These are phyloP conservation scores for Campylomormyrus numenius DNA, from an alignment of 2,113 vertebrate species.

Conservation along the genomic window DNA sequence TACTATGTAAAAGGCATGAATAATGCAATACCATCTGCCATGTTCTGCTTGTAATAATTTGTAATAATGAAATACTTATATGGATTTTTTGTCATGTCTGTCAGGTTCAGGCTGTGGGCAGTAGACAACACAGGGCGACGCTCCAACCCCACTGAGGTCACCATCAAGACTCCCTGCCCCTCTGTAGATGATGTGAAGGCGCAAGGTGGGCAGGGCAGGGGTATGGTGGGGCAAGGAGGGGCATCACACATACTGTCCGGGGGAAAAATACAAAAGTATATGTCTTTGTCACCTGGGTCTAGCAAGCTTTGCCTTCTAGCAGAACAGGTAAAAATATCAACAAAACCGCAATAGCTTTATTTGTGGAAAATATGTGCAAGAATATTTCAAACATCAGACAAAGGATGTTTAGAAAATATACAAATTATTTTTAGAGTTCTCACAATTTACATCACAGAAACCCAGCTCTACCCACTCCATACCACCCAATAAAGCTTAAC, in stretches of 20 bases:
- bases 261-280: neutral
- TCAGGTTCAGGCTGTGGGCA: constrained; percentile 92
- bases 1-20: neutral
- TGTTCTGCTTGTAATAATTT: neutral
- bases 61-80: neutral
- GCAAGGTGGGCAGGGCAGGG: constrained; percentile 69
- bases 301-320: neutral
- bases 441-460: neutral
- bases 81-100: neutral
- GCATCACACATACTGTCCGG: neutral
- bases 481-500: neutral
- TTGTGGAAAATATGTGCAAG: neutral
- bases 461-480: neutral
- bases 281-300: neutral
- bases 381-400: neutral
- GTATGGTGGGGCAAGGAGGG: neutral
- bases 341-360: neutral
- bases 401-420: neutral
- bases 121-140: constrained; percentile 93
- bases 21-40: neutral
- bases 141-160: constrained; percentile 86
- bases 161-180: constrained; percentile 87
- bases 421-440: neutral
- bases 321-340: neutral
- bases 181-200: constrained; percentile 96